A percentile compares a stretch with the other conserved stretches of the same genome.
Evolutionary conservation across 2,113 vertebrate genomes (phyloP).

Genomic region (Ctenodactylus gundi): DNA sequence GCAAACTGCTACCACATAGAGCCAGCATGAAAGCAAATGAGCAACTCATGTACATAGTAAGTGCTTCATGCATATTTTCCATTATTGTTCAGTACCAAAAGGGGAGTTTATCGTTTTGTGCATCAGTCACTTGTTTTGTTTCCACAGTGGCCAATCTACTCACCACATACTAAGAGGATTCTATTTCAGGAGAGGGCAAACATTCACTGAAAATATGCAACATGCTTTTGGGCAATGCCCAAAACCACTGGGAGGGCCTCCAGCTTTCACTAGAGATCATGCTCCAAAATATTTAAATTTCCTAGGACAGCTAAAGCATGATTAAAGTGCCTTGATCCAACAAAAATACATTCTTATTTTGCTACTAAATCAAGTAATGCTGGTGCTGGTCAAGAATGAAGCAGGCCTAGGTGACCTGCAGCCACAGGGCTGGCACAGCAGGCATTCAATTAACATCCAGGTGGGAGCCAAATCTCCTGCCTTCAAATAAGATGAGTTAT

Average conservation of each 20-base stretch:
- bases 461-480: neutral
- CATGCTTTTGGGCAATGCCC: neutral
- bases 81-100: slow-evolving; percentile 14
- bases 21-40: neutral
- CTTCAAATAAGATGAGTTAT: neutral
- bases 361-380: neutral
- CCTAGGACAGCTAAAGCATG: neutral
- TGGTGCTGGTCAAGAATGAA: neutral
- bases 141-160: neutral
- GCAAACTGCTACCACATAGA: neutral
- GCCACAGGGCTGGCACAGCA: neutral
- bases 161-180: neutral
- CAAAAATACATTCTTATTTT: neutral
- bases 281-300: neutral
- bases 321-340: neutral
- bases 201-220: neutral
- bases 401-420: neutral
- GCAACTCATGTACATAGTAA: neutral
- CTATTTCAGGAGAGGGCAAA: neutral
- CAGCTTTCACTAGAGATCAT: neutral
- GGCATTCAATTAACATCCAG: neutral
- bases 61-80: neutral
- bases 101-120: too few relatives aligned
- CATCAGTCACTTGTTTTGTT: neutral
- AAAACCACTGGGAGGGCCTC: neutral